Evolutionary conservation across 1,140 invertebrate species (phyloP), one percentile per base, ranked within the genome.

Genomic region (Drosophila saltans): DNA sequence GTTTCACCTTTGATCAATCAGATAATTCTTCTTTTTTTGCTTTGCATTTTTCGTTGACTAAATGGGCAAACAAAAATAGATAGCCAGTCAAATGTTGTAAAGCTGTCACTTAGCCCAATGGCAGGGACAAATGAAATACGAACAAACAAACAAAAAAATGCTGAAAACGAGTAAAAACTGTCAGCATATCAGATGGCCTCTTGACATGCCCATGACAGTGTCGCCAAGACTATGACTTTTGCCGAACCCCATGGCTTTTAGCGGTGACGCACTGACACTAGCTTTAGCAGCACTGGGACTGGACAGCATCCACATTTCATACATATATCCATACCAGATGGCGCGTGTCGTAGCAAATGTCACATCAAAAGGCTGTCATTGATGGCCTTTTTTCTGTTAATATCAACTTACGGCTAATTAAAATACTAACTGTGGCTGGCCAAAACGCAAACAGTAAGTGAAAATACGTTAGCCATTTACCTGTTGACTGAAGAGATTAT

Each of bases 391-490:
- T 69, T 76, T 76, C 33, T 57, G 41, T 57, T 56, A 59, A 61
- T 79, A 78, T 83, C 73, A 66, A 68, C 64, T 88, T 78, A 84
- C 84, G 61, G 84, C 84, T 81, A 89, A 89, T 89, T 89, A 78
- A 89, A 89, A 84, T 78, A 74, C 55, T 57, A 63, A 64, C 45
- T 52, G 2, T 52, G 45, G 21, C 45, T 26, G 45, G 45, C 6
- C 21, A 26, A 26, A 52, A 21, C 24, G 2, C 52, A 36, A 7
- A 33, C 11, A 60, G 55, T 69, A 58, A 74, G 68, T 56, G 57
- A 65, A 79, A 73, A 67, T 57, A 58, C 75, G 40, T 69, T 67
- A 43, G 28, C 43, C 66, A 36, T 40, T 66, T 56, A 74, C 62
- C 74, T 68, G 57, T 69, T 66, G 68, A 64, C 28, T 43, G 40